Evolutionary conservation across 2,888 invertebrate species (phyloP).

Genomic region (Acheta domesticus): DNA sequence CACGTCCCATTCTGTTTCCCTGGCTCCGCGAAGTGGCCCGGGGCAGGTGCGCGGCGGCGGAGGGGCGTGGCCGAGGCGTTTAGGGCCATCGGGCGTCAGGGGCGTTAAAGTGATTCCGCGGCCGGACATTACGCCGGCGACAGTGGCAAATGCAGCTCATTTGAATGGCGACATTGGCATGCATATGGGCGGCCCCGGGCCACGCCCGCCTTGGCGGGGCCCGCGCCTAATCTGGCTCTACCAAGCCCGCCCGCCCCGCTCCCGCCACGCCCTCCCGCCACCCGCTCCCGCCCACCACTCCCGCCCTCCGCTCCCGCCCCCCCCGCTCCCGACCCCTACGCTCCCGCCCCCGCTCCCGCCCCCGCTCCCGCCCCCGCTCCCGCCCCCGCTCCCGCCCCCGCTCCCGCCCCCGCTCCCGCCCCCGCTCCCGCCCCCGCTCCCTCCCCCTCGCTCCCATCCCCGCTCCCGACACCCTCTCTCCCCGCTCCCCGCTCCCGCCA

Average conservation of each 20-base stretch:
- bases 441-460: too few species aligned
- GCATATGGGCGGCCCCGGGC: neutral
- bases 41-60: neutral
- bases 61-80: neutral
- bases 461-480: too few species aligned
- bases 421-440: too few species aligned
- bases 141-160: slow-evolving; percentile 18
- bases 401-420: too few species aligned
- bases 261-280: neutral
- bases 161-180: slow-evolving; percentile 6
- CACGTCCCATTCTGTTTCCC: too few species aligned
- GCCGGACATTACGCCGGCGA: slow-evolving; percentile 1
- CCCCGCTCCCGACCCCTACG: neutral
- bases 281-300: neutral
- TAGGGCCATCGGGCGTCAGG: neutral
- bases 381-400: too few species aligned
- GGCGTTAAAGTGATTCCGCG: slow-evolving; percentile 3
- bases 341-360: neutral
- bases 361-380: neutral
- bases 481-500: too few species aligned
- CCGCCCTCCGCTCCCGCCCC: neutral
- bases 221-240: neutral
- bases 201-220: neutral
- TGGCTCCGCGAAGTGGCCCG: too few species aligned
- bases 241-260: neutral